These are phyloP conservation scores for Tenualosa ilisha DNA, from an alignment of 2,797 vertebrate genomes.

Conservation along the genomic window DNA sequence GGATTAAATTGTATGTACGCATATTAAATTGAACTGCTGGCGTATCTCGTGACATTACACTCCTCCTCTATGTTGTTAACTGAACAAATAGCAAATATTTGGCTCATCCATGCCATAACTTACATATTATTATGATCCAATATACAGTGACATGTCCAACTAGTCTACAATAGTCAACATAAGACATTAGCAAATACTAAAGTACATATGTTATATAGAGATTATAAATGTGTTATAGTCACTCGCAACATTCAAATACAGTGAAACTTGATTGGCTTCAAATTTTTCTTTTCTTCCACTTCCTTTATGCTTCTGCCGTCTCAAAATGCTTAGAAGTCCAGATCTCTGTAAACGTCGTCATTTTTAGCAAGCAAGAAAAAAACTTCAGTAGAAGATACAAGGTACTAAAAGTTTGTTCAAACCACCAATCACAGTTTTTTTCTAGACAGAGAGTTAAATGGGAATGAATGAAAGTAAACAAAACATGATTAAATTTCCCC, in stretches of 20 bases:
- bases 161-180: not conserved
- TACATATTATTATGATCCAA: not conserved
- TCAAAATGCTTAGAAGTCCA: constrained; percentile 61
- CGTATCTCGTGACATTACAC: not conserved
- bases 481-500: constrained; percentile 78
- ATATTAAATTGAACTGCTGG: not conserved
- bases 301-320: not conserved
- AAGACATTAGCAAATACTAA: not conserved
- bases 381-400: constrained; percentile 36
- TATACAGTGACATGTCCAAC: not conserved
- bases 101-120: not conserved
- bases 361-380: constrained; percentile 31
- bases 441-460: constrained; percentile 68
- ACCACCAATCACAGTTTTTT: constrained; percentile 73
- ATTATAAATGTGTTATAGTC: not conserved
- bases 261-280: constrained; percentile 57
- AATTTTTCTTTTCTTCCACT: constrained; percentile 12
- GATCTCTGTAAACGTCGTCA: constrained; percentile 70
- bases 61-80: not conserved
- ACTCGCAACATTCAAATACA: constrained; percentile 5
- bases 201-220: not conserved
- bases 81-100: not conserved
- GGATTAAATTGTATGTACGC: not conserved
- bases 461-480: constrained; percentile 80
- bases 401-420: constrained; percentile 69